phyloP scores from a whole-genome alignment of 2,797 vertebrate species.

The Mycteria americana region DNA sequence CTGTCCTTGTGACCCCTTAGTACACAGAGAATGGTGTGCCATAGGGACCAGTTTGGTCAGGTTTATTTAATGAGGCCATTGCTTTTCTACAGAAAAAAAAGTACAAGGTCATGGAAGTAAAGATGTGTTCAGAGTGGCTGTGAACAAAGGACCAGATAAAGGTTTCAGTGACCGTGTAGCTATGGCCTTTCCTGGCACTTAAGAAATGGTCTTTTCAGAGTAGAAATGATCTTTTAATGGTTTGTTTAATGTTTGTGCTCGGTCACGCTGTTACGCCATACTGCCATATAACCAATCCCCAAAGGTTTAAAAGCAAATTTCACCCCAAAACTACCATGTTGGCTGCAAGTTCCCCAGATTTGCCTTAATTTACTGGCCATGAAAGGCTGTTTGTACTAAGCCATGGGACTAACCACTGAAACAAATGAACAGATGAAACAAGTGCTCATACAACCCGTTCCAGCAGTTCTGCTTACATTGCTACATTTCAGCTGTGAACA shows the following conservation, averaged over 20 bases:
- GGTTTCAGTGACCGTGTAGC: not conserved
- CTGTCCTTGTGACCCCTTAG: not conserved
- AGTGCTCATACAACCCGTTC: not conserved
- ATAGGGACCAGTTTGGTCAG: not conserved
- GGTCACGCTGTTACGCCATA: not conserved
- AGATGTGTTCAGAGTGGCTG: not conserved
- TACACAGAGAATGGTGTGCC: not conserved
- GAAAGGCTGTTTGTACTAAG: not conserved
- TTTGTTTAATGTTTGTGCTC: not conserved
- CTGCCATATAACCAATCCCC: not conserved
- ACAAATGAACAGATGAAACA: not conserved
- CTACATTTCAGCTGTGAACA: not conserved
- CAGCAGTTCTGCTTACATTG: not conserved
- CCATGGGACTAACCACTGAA: not conserved
- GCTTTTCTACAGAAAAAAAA: not conserved
- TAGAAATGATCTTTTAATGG: not conserved
- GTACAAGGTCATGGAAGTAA: not conserved
- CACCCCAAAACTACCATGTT: not conserved
- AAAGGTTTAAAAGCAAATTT: not conserved
- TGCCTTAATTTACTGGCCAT: not conserved
- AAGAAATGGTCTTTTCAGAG: not conserved
- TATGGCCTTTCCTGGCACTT: not conserved
- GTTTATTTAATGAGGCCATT: slow-evolving; percentile 13
- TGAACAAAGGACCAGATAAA: not conserved
- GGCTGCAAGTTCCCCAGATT: not conserved